Base-by-base conservation (phyloP, 2,797 vertebrate species). In the Myotis findleyi region DNA sequence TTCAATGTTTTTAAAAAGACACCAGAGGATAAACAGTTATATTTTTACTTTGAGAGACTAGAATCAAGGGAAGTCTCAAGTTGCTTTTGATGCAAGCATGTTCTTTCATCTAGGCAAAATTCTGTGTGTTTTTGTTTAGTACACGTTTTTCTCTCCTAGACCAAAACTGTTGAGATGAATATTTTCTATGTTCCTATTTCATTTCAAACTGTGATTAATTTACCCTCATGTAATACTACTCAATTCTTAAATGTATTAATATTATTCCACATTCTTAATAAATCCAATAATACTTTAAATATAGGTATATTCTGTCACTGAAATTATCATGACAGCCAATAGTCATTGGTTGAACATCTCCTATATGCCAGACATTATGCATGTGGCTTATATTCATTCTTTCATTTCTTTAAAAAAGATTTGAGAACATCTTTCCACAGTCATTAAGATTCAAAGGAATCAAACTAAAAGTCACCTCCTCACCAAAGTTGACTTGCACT, bases 41-140 rank as follows among this genome's bases (percentile, higher is more conserved):
- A 71, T 79, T 94, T 79, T 91, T 86, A 41, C 90, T 96, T 75
- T 93, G 92, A 96, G 38, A 76, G 18, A 36, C 27, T 36, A 73
- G 38, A 93, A 75, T 91, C 79, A 82, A 94, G 93, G 47, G 20
- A 82, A 87, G 72, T 38, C 49, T 27, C 18, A 3, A 38, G 49
- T 49, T 82, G 38, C 64, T 84, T 93, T 41, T 44, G 38, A 87
- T 44, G 2, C 44, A 59, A 82, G 16, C n/a, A 13, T 49, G 0
- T 77, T 81, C 71, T 72, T 89, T 87, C 27, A 30, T 47, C 20
- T 12, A 8, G 23, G 10, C 82, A 89, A 59, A 71, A 49, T 4
- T 16, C 36, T 25, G 10, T 23, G 30, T 71, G 38, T 87, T 76
- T 8, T 20, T 57, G 9, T 44, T 88, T 68, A 13, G 11, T 53